A percentile compares a stretch with the other conserved stretches of the same genome.
Evolutionary conservation across 2,888 invertebrate species (phyloP).

Genomic region (Cremastinae sp.): DNA sequence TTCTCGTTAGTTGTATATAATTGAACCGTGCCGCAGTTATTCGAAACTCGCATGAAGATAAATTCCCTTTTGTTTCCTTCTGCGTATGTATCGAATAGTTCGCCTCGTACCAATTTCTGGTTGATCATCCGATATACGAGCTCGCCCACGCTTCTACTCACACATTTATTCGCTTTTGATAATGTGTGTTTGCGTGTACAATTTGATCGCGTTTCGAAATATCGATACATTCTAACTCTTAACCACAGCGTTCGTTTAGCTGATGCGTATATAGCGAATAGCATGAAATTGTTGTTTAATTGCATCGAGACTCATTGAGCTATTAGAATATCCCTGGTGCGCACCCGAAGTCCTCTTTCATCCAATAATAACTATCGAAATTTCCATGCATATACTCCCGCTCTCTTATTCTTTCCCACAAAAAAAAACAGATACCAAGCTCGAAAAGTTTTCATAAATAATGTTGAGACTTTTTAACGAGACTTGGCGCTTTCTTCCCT

Average conservation of each 20-base stretch:
- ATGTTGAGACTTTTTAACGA: too few relatives aligned
- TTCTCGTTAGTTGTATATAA: constrained; percentile 22
- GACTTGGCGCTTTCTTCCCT: too few relatives aligned
- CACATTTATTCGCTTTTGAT: not conserved
- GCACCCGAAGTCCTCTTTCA: not conserved
- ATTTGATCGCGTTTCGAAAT: not conserved
- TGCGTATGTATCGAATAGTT: constrained; percentile 42
- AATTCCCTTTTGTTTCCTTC: constrained; percentile 19
- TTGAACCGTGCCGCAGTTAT: constrained; percentile 38
- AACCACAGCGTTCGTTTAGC: constrained; percentile 23
- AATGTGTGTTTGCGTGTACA: not conserved
- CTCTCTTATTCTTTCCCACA: too few relatives aligned
- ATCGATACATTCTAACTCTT: constrained; percentile 5
- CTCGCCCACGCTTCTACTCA: not conserved
- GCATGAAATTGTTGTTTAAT: constrained; percentile 47
- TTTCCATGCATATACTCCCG: too few relatives aligned
- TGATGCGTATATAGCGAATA: constrained; percentile 25
- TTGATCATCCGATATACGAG: not conserved
- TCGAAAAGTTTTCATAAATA: too few relatives aligned
- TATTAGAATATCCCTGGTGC: not conserved
- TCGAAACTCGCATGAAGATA: constrained; percentile 37
- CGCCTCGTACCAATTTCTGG: constrained; percentile 37
- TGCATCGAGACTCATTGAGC: constrained; percentile 5
- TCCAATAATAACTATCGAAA: not conserved
- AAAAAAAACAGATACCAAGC: too few relatives aligned